phyloP scores from a whole-genome alignment of 2,888 invertebrate species.

The Thymelicus acteon region DNA sequence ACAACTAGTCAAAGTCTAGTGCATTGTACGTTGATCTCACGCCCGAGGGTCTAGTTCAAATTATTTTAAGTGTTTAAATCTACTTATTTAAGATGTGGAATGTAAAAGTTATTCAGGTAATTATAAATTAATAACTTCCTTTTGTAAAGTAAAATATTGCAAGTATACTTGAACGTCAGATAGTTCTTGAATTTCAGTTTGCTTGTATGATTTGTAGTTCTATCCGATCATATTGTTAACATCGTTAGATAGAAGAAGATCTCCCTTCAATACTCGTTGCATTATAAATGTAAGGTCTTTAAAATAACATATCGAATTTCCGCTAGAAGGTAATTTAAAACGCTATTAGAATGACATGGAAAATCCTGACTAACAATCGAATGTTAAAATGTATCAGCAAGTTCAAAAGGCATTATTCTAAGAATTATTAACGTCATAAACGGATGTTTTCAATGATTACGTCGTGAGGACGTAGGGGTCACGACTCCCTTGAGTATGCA shows the following conservation, averaged over 20 bases:
- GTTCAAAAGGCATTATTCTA: conserved; percentile 24
- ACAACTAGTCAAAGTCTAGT: background rate
- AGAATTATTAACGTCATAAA: conserved; percentile 34
- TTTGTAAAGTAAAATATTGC: background rate
- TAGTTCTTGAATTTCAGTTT: no score
- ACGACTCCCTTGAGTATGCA: conserved; percentile 40
- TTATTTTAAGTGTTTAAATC: no score
- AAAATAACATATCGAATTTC: background rate
- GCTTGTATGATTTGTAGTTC: no score
- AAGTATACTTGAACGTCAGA: background rate
- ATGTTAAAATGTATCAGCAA: conserved; percentile 23
- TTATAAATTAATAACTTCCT: no score
- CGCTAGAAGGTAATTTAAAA: conserved; percentile 12
- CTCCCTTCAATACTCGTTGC: background rate
- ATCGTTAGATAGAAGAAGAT: background rate
- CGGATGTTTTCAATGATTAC: conserved; percentile 38
- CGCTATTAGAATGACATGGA: conserved; percentile 13
- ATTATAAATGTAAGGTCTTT: background rate
- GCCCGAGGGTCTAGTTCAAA: no score
- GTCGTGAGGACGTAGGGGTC: conserved; percentile 42
- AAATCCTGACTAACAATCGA: conserved; percentile 10
- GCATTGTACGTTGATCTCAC: background rate
- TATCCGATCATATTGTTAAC: no score
- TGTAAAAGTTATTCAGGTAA: no score
- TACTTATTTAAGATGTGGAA: no score